Conservation (phyloP, 2,888 invertebrate species). For the Cheilosia vernalis region DNA sequence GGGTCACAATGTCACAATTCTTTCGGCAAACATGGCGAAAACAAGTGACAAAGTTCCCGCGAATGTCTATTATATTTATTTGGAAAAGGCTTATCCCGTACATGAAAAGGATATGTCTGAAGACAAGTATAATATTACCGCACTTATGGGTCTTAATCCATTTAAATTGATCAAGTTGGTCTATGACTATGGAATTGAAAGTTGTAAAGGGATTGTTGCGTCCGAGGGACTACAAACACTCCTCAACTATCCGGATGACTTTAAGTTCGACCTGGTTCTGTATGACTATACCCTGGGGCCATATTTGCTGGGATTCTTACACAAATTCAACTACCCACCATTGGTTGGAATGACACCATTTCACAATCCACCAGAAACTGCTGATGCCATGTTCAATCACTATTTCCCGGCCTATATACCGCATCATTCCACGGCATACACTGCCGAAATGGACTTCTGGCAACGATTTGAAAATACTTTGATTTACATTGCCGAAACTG, state of each 20-base stretch:
- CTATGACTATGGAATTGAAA: slow-evolving; percentile 68
- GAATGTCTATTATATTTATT: slow-evolving; percentile 78
- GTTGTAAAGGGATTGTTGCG: slow-evolving; percentile 37
- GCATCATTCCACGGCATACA: slow-evolving; percentile 71
- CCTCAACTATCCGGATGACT: slow-evolving; percentile 78
- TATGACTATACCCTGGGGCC: slow-evolving; percentile 79
- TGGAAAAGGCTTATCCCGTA: slow-evolving; percentile 77
- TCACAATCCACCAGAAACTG: slow-evolving; percentile 75
- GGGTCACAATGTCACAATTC: slow-evolving; percentile 77
- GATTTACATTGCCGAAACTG: slow-evolving; percentile 74
- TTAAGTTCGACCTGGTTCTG: slow-evolving; percentile 80
- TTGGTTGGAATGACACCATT: slow-evolving; percentile 78
- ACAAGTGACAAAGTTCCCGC: slow-evolving; percentile 63
- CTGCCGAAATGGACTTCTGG: slow-evolving; percentile 77
- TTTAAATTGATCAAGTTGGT: slow-evolving; percentile 57
- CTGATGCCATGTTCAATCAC: slow-evolving; percentile 77
- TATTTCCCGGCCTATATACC: slow-evolving; percentile 78
- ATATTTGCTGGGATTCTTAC: slow-evolving; percentile 79
- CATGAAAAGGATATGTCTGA: slow-evolving; percentile 15
- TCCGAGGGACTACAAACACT: slow-evolving; percentile 77
- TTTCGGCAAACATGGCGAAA: slow-evolving; percentile 77
- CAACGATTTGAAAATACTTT: slow-evolving; percentile 77
- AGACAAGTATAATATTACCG: slow-evolving; percentile 41
- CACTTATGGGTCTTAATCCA: slow-evolving; percentile 37
- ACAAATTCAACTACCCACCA: slow-evolving; percentile 80